phyloP scores from a whole-genome alignment of 2,797 vertebrate species.

The Brachyalestes nurse region DNA sequence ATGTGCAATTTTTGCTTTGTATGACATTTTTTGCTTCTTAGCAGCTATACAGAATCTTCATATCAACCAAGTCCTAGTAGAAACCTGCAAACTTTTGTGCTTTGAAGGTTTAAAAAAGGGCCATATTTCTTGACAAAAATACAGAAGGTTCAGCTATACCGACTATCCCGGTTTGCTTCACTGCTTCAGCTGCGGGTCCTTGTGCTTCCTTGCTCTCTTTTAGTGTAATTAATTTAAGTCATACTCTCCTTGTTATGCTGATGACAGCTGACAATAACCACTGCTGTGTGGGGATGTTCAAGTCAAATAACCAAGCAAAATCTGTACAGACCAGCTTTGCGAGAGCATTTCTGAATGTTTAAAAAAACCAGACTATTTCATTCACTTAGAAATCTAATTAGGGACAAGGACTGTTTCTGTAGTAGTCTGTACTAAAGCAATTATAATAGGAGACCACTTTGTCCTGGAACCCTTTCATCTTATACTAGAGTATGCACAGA shows the following conservation, averaged over 20 bases:
- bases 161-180: not conserved
- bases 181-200: conserved; percentile 8
- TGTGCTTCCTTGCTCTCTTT: conserved; percentile 27
- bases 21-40: not conserved
- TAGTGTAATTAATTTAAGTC: conserved; percentile 60
- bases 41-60: not conserved
- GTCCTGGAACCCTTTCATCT: not conserved
- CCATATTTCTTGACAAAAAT: not conserved
- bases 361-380: not conserved
- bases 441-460: too few species aligned
- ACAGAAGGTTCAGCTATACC: conserved; percentile 4
- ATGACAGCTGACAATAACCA: conserved; percentile 54
- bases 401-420: not conserved
- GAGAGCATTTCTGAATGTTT: not conserved
- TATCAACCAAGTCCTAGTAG: not conserved
- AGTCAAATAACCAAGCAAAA: not conserved
- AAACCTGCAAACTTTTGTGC: not conserved
- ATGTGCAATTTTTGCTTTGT: too few species aligned
- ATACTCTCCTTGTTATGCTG: conserved; percentile 62
- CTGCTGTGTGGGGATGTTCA: conserved; percentile 36
- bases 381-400: not conserved
- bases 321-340: conserved; percentile 17
- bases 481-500: not conserved
- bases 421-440: not conserved
- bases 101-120: not conserved